Base-by-base conservation (phyloP, 1,140 invertebrate species). In the Drosophila baimaii region DNA sequence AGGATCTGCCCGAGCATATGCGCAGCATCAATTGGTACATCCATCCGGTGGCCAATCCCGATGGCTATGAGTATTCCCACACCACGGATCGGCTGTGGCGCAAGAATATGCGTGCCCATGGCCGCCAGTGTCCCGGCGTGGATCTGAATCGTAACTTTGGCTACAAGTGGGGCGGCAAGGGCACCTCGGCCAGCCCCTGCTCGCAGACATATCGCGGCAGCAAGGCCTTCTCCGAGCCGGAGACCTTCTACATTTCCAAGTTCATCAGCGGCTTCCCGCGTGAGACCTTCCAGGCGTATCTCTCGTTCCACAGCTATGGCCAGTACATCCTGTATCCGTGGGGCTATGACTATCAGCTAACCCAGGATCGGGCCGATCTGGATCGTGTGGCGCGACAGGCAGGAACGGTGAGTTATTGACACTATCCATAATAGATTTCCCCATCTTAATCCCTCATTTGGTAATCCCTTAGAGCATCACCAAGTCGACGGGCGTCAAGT, bases 141-240 rank as follows among this genome's bases (percentile, higher is more conserved):
- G 96, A 97, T 93, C 94, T 96, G 1, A 98, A 98, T 88, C 93
- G 97, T 58, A 97, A 97, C 90, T 97, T 96, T 76, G 95, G 94
- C 81, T 95, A 96, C 80, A 95, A 95, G 61, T 98, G 96, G 97
- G 96, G 95, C 31, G 94, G 94, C 27, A 94, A 94, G 77, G 97
- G 97, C 3, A 94, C 97, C 13, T 97, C 96, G n/a, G 94, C 93
- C n/a, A 96, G 97, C 92, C 96, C 96, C 0, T 99, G 98, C 91
- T 95, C 95, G 23, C 97, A 98, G 72, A 97, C 96, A 2, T 99
- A 96, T 91, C 95, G 96, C n/a, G 98, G 98, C n/a, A 93, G 94
- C 0, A 92, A 93, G 7, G 94, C 98, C 0, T 99, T 99, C 92
- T 98, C 97, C 0, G 98, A 99, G 93, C 96, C 97, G 0, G 98